A percentile compares a stretch with the other conserved stretches of the same genome.
Evolutionary conservation across 2,888 invertebrate species (phyloP).

Genomic region (Caprella mutica): DNA sequence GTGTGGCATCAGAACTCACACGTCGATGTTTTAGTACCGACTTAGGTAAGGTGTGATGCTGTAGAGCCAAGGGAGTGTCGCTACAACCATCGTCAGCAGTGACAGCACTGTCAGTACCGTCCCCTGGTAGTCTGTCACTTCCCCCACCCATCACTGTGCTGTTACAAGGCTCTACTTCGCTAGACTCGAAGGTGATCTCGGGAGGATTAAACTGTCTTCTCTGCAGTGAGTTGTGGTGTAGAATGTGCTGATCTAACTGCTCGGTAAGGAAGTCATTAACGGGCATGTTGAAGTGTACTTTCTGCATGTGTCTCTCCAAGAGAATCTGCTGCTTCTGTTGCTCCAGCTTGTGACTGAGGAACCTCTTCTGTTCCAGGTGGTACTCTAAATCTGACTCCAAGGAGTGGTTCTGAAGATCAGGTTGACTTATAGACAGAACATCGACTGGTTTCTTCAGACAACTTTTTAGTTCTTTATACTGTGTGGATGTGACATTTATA

Average conservation of each 20-base stretch:
- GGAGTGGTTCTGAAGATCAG: no score
- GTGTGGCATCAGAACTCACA: background rate
- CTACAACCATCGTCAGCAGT: background rate
- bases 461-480: no score
- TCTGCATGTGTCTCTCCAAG: constrained; percentile 5
- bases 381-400: background rate
- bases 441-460: no score
- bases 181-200: background rate
- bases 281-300: background rate
- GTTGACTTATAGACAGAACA: no score
- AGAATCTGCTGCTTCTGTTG: constrained; percentile 2
- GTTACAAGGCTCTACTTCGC: background rate
- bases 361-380: constrained; percentile 5
- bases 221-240: background rate
- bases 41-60: constrained; percentile 1
- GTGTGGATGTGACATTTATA: no score
- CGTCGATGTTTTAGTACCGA: constrained; percentile 3
- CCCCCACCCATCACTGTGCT: background rate
- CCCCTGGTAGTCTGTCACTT: background rate
- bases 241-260: constrained; percentile 5
- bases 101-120: background rate
- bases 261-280: background rate
- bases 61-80: background rate
- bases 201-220: background rate
- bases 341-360: background rate